Evolutionary conservation across 2,888 invertebrate species (phyloP).

Genomic region (Corbicula japonica): DNA sequence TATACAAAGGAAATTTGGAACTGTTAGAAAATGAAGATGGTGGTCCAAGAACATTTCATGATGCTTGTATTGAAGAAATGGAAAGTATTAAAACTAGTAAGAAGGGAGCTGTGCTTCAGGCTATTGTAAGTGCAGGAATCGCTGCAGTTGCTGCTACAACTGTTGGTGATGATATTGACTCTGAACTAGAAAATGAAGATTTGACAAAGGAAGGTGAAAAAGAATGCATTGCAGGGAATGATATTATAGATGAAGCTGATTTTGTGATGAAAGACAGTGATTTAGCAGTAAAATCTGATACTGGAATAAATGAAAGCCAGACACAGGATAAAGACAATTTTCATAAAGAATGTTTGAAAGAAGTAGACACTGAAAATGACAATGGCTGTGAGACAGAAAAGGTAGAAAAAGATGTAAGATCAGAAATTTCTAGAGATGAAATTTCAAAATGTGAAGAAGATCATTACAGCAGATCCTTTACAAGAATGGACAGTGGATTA

Average conservation of each 20-base stretch:
- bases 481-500: conserved; percentile 35
- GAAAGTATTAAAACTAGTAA: conserved; percentile 42
- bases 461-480: conserved; percentile 17
- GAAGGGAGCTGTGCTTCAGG: conserved; percentile 54
- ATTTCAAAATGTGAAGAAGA: neutral
- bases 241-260: neutral
- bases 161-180: conserved; percentile 37
- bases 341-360: neutral
- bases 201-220: neutral
- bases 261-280: neutral
- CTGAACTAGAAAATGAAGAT: neutral
- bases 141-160: conserved; percentile 59
- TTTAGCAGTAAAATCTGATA: neutral
- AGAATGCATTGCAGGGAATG: neutral
- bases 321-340: neutral
- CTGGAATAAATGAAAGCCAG: neutral
- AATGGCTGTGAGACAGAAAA: conserved; percentile 7
- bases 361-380: neutral
- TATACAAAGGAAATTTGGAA: conserved; percentile 40
- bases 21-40: conserved; percentile 18
- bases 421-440: neutral
- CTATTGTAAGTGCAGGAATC: conserved; percentile 58
- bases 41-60: conserved; percentile 16
- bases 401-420: neutral
- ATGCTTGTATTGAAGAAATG: conserved; percentile 48